Conservation (phyloP, 1,140 invertebrate species). For the Drosophila lacertosa region DNA sequence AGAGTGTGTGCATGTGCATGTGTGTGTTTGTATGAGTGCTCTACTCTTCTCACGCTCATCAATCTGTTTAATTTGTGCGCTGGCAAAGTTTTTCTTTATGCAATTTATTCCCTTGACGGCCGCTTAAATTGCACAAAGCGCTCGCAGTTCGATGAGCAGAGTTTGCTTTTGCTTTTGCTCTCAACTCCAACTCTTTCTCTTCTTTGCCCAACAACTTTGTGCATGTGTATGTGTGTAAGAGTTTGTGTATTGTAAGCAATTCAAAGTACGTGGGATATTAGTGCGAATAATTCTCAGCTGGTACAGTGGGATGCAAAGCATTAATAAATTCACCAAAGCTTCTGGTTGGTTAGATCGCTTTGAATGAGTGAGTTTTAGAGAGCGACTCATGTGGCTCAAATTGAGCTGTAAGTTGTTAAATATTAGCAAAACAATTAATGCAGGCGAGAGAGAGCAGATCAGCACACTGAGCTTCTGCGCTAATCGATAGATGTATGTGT, state of each 20-base stretch:
- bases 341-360: neutral
- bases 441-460: no score
- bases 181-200: slow-evolving; percentile 23
- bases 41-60: slow-evolving; percentile 11
- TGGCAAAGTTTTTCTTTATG: slow-evolving; percentile 70
- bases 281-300: slow-evolving; percentile 26
- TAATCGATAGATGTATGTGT: no score
- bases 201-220: slow-evolving; percentile 4
- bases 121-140: slow-evolving; percentile 76
- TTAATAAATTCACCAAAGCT: neutral
- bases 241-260: slow-evolving; percentile 37
- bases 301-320: slow-evolving; percentile 33
- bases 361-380: neutral
- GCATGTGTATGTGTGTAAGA: slow-evolving; percentile 15
- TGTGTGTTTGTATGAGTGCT: neutral
- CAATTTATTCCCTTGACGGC: slow-evolving; percentile 67
- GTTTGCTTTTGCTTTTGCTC: slow-evolving; percentile 46
- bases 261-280: slow-evolving; percentile 40
- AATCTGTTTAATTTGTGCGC: slow-evolving; percentile 38
- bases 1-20: neutral
- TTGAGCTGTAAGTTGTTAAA: neutral
- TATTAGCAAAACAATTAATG: no score
- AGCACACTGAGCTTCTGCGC: no score
- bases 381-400: no score
- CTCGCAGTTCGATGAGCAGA: slow-evolving; percentile 40